Evolutionary conservation across 2,113 vertebrate genomes (phyloP).

Genomic region (Psammodynastes pulverulentus): DNA sequence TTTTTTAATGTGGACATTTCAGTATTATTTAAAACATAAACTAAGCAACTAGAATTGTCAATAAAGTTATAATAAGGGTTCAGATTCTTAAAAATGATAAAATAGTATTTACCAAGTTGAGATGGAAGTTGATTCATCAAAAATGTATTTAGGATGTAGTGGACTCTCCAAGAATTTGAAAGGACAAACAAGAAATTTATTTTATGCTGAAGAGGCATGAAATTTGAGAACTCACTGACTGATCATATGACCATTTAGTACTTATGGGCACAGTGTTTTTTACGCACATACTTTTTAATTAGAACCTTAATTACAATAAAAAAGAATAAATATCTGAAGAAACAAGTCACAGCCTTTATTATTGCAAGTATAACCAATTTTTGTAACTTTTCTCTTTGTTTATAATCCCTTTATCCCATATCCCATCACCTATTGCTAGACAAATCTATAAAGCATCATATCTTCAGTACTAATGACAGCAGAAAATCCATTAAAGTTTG

Average conservation of each 20-base stretch:
- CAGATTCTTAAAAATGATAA: neutral
- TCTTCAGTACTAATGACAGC: no score
- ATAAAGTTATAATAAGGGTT: neutral
- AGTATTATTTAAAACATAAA: neutral
- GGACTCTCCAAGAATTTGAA: neutral
- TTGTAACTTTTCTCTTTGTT: no score
- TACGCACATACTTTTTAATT: no score
- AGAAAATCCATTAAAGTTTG: no score
- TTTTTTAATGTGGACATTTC: neutral
- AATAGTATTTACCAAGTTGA: neutral
- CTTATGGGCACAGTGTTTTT: no score
- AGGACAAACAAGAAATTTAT: neutral
- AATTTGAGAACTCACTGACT: neutral
- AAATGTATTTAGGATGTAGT: neutral
- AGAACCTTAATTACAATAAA: no score
- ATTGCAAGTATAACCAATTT: no score
- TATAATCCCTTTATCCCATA: no score
- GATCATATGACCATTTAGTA: neutral
- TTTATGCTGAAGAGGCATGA: neutral
- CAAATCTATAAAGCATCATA: no score
- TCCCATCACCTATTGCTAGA: no score
- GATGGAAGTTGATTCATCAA: neutral
- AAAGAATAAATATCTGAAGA: no score
- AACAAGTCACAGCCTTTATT: no score
- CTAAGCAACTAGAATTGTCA: neutral